These are phyloP conservation scores for Bombyx mandarina DNA, from an alignment of 1,140 invertebrate species.

Conservation along the genomic window DNA sequence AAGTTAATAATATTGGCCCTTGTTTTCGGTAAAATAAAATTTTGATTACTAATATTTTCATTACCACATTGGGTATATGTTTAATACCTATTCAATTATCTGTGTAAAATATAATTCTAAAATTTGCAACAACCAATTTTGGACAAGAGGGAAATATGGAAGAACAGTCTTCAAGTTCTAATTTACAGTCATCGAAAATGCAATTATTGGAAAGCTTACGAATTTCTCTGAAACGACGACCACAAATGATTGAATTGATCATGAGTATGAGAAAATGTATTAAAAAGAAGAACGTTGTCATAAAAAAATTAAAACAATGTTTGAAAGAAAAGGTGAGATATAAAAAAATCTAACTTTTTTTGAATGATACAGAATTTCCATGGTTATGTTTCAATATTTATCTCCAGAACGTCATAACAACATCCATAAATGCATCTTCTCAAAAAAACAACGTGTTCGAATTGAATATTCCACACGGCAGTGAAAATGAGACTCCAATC, in stretches of 20 bases:
- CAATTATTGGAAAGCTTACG: slow-evolving; percentile 24
- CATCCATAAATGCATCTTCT: slow-evolving; percentile 16
- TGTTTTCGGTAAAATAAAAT: no score
- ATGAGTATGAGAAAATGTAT: slow-evolving; percentile 50
- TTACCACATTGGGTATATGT: no score
- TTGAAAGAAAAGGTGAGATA: slow-evolving; percentile 25
- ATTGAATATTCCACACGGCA: background rate
- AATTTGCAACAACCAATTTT: no score
- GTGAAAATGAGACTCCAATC: background rate
- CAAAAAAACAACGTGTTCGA: slow-evolving; percentile 20
- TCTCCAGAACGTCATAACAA: background rate
- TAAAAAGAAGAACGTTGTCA: slow-evolving; percentile 32
- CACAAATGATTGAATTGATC: slow-evolving; percentile 50
- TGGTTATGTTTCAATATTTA: background rate
- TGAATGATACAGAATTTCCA: background rate
- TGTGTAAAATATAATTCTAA: no score
- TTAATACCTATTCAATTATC: no score
- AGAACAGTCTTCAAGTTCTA: no score
- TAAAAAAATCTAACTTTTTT: slow-evolving; percentile 2
- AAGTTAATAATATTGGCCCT: no score
- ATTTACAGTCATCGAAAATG: background rate
- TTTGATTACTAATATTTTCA: no score
- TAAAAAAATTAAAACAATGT: slow-evolving; percentile 38
- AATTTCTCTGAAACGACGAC: slow-evolving; percentile 46
- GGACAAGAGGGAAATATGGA: slow-evolving; percentile 2